Evolutionary conservation across 2,888 invertebrate genomes (phyloP).

Genomic region (Nemurella pictetii): DNA sequence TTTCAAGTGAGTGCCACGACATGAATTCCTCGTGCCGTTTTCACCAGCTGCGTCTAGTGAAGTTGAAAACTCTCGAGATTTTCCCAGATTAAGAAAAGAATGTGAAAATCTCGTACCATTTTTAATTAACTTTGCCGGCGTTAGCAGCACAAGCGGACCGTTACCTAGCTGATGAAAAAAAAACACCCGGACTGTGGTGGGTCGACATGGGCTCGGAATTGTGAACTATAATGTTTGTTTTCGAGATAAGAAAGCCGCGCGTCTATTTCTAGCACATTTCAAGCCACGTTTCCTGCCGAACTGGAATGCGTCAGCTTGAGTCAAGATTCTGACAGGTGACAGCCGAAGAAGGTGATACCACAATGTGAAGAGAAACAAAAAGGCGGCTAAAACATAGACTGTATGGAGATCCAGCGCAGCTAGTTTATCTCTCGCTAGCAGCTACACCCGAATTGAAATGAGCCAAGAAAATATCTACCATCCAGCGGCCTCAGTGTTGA

Average conservation of each 20-base stretch:
- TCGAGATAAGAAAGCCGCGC: neutral
- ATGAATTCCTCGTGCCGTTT: conserved; percentile 1
- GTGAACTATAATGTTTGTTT: neutral
- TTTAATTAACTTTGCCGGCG: neutral
- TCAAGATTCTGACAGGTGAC: neutral
- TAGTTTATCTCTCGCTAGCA: too few species aligned
- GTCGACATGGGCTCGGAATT: neutral
- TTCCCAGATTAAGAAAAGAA: conserved; percentile 47
- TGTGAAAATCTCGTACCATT: neutral
- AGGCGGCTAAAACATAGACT: too few species aligned
- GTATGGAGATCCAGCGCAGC: too few species aligned
- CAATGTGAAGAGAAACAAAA: too few species aligned
- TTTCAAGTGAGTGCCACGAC: neutral
- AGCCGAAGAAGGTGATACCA: neutral
- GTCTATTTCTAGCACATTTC: neutral
- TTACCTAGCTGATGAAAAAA: neutral
- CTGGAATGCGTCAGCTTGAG: neutral
- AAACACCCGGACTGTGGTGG: neutral
- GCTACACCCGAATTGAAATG: too few species aligned
- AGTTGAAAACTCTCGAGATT: conserved; percentile 49
- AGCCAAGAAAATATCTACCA: too few species aligned
- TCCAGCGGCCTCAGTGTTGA: too few species aligned
- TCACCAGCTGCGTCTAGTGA: conserved; percentile 27
- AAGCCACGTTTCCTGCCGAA: neutral
- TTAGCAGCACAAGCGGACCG: too few species aligned